Evolutionary conservation across 2,797 vertebrate genomes (phyloP).

Genomic region (Tauraco hartlaubi): DNA sequence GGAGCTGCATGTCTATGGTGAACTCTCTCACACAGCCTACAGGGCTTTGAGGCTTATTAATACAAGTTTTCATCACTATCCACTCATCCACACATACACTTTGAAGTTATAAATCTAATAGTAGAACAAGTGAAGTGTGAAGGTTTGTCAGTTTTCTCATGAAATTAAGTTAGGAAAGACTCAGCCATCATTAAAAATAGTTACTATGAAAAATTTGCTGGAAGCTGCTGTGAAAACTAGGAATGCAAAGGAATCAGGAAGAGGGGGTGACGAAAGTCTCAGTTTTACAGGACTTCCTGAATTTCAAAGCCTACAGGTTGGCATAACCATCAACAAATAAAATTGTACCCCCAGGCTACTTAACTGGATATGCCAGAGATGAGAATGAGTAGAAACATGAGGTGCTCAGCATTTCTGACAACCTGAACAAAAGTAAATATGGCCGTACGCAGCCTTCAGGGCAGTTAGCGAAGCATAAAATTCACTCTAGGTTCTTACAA

Average conservation of each 20-base stretch:
- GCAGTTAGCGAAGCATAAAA: neutral
- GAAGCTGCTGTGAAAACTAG: neutral
- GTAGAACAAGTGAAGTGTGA: neutral
- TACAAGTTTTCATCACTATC: neutral
- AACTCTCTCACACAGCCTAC: neutral
- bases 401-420: neutral
- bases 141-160: neutral
- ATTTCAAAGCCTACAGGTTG: neutral
- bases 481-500: neutral
- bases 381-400: neutral
- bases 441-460: neutral
- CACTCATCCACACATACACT: neutral
- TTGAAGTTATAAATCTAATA: neutral
- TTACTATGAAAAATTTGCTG: neutral
- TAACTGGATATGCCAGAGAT: neutral
- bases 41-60: neutral
- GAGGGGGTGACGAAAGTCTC: neutral
- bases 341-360: neutral
- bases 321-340: neutral
- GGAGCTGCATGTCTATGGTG: neutral
- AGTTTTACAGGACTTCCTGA: neutral
- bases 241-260: neutral
- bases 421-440: neutral
- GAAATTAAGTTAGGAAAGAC: neutral
- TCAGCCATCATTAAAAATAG: neutral